Conservation (phyloP, 2,113 vertebrate genomes). For the Catagonus wagneri region DNA sequence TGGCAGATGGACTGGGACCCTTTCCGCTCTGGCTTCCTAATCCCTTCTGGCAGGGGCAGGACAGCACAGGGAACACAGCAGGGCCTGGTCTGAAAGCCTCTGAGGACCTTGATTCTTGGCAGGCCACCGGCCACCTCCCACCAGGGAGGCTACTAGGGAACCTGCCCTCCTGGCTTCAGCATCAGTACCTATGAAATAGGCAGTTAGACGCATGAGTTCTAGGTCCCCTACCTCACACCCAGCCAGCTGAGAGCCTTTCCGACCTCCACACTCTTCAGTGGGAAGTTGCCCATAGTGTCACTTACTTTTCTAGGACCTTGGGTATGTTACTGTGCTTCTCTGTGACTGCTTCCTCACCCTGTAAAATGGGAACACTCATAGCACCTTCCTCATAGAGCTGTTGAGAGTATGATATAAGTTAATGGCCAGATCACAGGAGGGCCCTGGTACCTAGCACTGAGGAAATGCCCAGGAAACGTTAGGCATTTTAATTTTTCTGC, state of each 20-base stretch:
- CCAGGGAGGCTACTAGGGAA: not conserved
- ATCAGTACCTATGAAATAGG: not conserved
- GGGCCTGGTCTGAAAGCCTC: not conserved
- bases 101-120: not conserved
- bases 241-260: fast-evolving
- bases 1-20: not conserved
- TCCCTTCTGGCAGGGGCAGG: not conserved
- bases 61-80: not conserved
- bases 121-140: not conserved
- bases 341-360: not conserved
- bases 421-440: not conserved
- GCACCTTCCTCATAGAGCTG: not conserved
- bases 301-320: not conserved
- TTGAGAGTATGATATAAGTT: not conserved
- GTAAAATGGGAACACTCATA: fast-evolving
- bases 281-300: not conserved
- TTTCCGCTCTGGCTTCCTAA: not conserved
- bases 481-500: not conserved
- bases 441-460: not conserved
- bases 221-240: not conserved
- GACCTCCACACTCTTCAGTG: not conserved
- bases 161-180: not conserved
- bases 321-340: not conserved
- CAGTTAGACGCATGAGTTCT: not conserved
- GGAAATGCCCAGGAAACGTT: not conserved